Conservation (phyloP, 2,888 invertebrate genomes). For the Caenorhabditis angaria region DNA sequence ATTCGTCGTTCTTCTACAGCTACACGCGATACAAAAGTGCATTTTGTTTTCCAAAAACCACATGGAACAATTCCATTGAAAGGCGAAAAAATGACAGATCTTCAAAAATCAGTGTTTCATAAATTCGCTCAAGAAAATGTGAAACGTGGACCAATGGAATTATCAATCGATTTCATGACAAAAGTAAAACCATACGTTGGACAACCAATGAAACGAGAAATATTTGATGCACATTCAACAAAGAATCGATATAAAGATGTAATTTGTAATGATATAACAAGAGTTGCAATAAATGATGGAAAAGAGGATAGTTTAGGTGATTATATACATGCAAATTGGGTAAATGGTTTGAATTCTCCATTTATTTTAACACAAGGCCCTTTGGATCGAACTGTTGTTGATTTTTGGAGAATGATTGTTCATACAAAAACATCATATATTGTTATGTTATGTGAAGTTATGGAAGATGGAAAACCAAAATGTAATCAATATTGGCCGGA, state of each 20-base stretch:
- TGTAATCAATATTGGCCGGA: constrained; percentile 40
- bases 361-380: constrained; percentile 40
- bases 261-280: constrained; percentile 35
- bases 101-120: constrained; percentile 25
- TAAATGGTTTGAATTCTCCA: constrained; percentile 29
- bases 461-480: constrained; percentile 37
- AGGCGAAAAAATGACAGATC: constrained; percentile 34
- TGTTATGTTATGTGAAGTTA: constrained; percentile 41
- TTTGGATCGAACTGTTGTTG: constrained; percentile 16
- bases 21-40: constrained; percentile 31
- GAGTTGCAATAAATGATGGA: constrained; percentile 35
- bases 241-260: constrained; percentile 48
- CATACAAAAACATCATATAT: constrained; percentile 28
- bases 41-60: constrained; percentile 15
- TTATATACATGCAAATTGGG: constrained; percentile 45
- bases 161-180: constrained; percentile 21
- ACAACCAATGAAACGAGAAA: constrained; percentile 28
- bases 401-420: constrained; percentile 44
- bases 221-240: constrained; percentile 31
- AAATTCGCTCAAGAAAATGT: constrained; percentile 36
- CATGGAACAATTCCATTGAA: constrained; percentile 17
- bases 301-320: constrained; percentile 20
- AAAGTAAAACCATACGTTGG: constrained; percentile 35
- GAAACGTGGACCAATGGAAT: constrained; percentile 25
- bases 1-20: neutral